Base-by-base conservation (phyloP, 2,888 invertebrate genomes). In the Selenia dentaria region DNA sequence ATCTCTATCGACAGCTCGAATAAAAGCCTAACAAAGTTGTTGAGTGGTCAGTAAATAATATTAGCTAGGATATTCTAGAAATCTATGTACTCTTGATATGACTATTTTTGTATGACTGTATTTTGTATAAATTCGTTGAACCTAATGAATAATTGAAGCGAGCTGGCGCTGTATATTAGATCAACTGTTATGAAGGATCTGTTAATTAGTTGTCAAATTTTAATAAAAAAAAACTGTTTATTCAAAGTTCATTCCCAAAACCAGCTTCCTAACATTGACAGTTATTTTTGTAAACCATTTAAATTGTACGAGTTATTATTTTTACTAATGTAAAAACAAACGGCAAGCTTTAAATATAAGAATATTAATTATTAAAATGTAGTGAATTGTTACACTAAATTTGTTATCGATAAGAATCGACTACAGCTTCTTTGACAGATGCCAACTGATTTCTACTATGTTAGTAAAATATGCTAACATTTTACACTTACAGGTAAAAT, bases 301-400 rank as follows among this genome's bases (percentile, higher is more conserved):
- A 44, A 39, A 31, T 42, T 56, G 18, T 41, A 34, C 38, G 27
- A 18, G 27, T 43, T 38, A 2, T 22, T 22, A 2, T 43, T 36
- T 14, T 35, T 25, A 28, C 20, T 32, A 45, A 29, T 41, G 54
- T 66, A 61, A 74, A 72, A 73, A 72, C 74, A 78, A 67, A 67
- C 72, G 71, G 71, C 77, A 83, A 88, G 87, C 85, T 87, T 88
- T 87, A 87, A 87, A 63, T 59, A 72, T 83, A 84, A 85, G 79
- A 80, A 74, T 70, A 79, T 79, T 82, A 74, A 79, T 78, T 82
- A 74, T 73, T 74, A 54, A 57, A 57, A 60, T 59, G 70, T 82
- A 83, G 76, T 64, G 59, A 77, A 74, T 80, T 86, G 86, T 88
- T 88, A 79, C 71, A 83, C 81, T 83, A 83, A 77, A 79, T 80